Base-by-base conservation (phyloP, 2,113 vertebrate genomes). In the Takifugu flavidus region DNA sequence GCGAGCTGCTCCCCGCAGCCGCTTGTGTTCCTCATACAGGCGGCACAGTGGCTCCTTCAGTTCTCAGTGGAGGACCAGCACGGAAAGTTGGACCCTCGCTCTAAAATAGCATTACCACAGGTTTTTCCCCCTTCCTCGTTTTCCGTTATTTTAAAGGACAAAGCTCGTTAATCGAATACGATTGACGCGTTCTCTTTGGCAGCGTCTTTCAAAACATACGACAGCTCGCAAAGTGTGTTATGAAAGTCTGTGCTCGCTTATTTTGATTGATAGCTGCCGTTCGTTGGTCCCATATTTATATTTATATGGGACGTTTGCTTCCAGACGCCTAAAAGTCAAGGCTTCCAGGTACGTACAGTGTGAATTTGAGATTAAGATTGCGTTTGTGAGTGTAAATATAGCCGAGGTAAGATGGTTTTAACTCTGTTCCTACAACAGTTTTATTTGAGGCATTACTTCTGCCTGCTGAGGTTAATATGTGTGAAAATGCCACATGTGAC, bases 181-280 rank as follows among this genome's bases (percentile, higher is more conserved):
- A 13, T 51, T 60, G 45, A 75, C 68, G 59, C 53, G 58, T 67
- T 60, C 25, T 57, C 58, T 60, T 13, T 25, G 25, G 20, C 62
- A 61, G 25, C 25, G 64, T 63, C 42, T 75, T 65, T 67, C 65
- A 77, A 69, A 75, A 72, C 65, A 75, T 7, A 12, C 44, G 44
- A 4, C 13, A 49, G 3, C 12, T 31, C 11, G 65, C 34, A 44
- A 1, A 42, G 25, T 42, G 31, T 59, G 56, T 39, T 29, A n/a
- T 27, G 11, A 1, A 53, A 28, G 13, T 14, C 14, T 13, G 20
- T 20, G 0, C 39, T 25, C 5, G 6, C 42, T 42, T 13, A 0
- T 49, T 56, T 13, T n/a, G 26, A 64, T 62, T 58, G 20, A 53
- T 39, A 57, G 47, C 65, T 60, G 65, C 43, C 11, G 34, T 39